phyloP scores from a whole-genome alignment of 2,888 invertebrate genomes.

The Papilio gigon region DNA sequence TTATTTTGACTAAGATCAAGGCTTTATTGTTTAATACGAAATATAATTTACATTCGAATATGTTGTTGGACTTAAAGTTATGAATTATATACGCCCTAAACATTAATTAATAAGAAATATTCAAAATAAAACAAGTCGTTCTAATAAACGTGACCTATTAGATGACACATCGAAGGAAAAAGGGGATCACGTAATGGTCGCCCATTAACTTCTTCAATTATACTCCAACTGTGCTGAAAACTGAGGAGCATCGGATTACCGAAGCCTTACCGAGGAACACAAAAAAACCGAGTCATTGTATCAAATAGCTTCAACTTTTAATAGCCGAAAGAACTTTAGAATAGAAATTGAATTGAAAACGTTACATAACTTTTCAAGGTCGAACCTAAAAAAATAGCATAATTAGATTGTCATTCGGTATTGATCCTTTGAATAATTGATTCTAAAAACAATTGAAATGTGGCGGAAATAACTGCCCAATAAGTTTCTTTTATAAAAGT shows the following conservation, averaged over 20 bases:
- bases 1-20: background rate
- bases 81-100: background rate
- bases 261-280: slow-evolving; percentile 46
- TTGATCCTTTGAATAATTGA: background rate
- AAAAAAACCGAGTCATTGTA: slow-evolving; percentile 26
- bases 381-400: background rate
- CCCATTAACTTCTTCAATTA: slow-evolving; percentile 58
- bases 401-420: background rate
- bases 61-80: background rate
- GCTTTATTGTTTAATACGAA: background rate
- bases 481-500: too few relatives aligned
- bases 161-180: slow-evolving; percentile 43
- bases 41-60: background rate
- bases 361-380: background rate
- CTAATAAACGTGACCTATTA: slow-evolving; percentile 28
- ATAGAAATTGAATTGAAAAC: background rate
- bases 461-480: too few relatives aligned
- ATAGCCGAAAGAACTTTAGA: slow-evolving; percentile 16
- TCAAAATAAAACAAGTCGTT: background rate
- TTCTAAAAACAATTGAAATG: too few relatives aligned
- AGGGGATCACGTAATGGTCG: slow-evolving; percentile 52
- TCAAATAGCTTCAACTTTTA: slow-evolving; percentile 35
- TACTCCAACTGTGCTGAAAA: slow-evolving; percentile 52
- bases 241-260: slow-evolving; percentile 54
- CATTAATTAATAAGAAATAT: background rate